Evolutionary conservation across 2,797 vertebrate genomes (phyloP).

Genomic region (Emys orbicularis): DNA sequence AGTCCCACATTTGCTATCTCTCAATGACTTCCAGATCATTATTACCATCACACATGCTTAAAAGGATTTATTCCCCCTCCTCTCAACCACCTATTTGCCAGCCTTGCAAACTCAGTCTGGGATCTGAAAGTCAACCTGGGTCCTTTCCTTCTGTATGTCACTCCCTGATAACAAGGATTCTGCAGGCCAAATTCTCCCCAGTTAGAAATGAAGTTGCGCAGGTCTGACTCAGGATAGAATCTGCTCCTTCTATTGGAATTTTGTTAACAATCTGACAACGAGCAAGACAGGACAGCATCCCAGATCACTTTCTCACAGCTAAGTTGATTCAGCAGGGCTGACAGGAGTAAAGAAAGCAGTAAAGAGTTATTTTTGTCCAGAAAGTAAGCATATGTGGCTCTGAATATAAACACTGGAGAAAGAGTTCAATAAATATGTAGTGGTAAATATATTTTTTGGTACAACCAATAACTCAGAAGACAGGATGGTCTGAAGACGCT

Average conservation of each 20-base stretch:
- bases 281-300: neutral
- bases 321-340: neutral
- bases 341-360: neutral
- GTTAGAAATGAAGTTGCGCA: neutral
- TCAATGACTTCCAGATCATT: neutral
- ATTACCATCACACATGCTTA: neutral
- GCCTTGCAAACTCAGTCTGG: neutral
- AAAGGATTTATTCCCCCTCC: neutral
- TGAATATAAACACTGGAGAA: neutral
- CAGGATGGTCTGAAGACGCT: neutral
- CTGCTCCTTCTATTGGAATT: neutral
- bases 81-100: neutral
- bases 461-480: neutral
- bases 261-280: neutral
- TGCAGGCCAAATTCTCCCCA: neutral
- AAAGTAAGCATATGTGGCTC: neutral
- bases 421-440: neutral
- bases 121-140: neutral
- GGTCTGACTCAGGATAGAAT: neutral
- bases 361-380: neutral
- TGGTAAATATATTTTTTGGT: neutral
- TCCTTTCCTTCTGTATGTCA: neutral
- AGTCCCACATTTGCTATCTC: neutral
- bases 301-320: neutral
- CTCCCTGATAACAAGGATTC: neutral